Evolutionary conservation across 1,140 invertebrate genomes (phyloP).

Genomic region (Reticulitermes speratus): DNA sequence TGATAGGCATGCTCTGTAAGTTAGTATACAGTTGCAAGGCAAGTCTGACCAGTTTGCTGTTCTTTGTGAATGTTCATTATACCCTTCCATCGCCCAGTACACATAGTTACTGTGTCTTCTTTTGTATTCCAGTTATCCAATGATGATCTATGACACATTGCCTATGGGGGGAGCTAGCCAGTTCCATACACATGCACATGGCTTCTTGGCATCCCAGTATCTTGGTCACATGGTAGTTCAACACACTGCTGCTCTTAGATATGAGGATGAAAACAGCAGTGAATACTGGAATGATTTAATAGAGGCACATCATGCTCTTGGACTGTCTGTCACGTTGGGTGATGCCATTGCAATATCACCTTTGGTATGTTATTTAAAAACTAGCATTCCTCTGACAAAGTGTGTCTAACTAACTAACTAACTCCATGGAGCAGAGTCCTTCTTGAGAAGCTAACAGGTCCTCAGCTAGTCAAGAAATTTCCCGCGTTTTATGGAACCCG

Average conservation of each 20-base stretch:
- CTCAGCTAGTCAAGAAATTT: too few relatives aligned
- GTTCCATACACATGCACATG: conserved; percentile 55
- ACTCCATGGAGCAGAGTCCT: too few relatives aligned
- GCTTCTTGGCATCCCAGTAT: conserved; percentile 46
- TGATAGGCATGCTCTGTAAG: conserved; percentile 38
- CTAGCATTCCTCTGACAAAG: not conserved
- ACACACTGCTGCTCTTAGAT: conserved; percentile 43
- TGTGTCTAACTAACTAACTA: too few relatives aligned
- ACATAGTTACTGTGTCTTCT: conserved; percentile 31
- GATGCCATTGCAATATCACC: conserved; percentile 47
- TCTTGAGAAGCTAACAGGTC: too few relatives aligned
- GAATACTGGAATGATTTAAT: conserved; percentile 49
- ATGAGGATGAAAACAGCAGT: conserved; percentile 37
- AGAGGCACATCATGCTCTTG: conserved; percentile 46
- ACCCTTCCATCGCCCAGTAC: not conserved
- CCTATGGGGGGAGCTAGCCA: conserved; percentile 54
- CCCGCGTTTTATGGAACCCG: too few relatives aligned
- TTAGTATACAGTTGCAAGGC: not conserved
- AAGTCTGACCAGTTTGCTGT: not conserved
- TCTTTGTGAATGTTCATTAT: too few relatives aligned
- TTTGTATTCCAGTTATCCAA: conserved; percentile 43
- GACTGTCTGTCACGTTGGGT: conserved; percentile 44
- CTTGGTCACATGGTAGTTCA: conserved; percentile 47
- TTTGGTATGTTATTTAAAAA: conserved; percentile 42
- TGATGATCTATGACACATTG: conserved; percentile 51